phyloP scores from a whole-genome alignment of 2,888 invertebrate species.

The Hyalella azteca region DNA sequence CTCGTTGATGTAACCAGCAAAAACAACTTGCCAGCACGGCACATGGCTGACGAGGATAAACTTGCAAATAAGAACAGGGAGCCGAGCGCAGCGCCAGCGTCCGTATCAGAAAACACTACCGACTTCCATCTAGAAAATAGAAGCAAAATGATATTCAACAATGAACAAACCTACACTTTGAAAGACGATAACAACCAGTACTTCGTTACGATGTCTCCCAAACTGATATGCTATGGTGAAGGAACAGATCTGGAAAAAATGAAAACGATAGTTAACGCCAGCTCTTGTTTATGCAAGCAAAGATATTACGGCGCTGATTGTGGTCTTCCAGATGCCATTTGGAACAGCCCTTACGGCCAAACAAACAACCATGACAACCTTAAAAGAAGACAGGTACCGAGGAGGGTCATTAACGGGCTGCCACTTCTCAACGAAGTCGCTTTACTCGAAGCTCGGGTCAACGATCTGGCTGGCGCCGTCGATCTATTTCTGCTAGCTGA shows the following conservation, averaged over 20 bases:
- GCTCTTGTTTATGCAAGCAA: conserved; percentile 48
- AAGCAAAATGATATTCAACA: background rate
- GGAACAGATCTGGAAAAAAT: conserved; percentile 44
- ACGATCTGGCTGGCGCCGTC: conserved; percentile 69
- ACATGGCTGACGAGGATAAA: too few species aligned
- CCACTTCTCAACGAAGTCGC: conserved; percentile 66
- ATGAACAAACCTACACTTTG: conserved; percentile 4
- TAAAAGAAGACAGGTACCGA: conserved; percentile 61
- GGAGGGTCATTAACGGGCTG: conserved; percentile 69
- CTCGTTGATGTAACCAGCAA: background rate
- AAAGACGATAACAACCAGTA: conserved; percentile 31
- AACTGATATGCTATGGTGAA: conserved; percentile 22
- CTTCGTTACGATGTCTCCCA: conserved; percentile 19
- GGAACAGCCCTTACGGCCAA: conserved; percentile 52
- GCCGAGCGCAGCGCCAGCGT: background rate
- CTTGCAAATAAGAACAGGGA: background rate
- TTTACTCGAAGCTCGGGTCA: conserved; percentile 68
- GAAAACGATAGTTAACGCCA: background rate
- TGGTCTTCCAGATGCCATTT: conserved; percentile 59
- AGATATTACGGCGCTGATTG: conserved; percentile 59
- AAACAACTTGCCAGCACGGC: background rate
- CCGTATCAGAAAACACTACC: background rate
- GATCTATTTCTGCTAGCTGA: conserved; percentile 71
- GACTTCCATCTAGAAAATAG: background rate
- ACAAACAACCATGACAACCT: conserved; percentile 61